Evolutionary conservation across 37 sponge, comb jelly and placozoan species (phyloP).

Genomic region (Lycopodina hypogea): DNA sequence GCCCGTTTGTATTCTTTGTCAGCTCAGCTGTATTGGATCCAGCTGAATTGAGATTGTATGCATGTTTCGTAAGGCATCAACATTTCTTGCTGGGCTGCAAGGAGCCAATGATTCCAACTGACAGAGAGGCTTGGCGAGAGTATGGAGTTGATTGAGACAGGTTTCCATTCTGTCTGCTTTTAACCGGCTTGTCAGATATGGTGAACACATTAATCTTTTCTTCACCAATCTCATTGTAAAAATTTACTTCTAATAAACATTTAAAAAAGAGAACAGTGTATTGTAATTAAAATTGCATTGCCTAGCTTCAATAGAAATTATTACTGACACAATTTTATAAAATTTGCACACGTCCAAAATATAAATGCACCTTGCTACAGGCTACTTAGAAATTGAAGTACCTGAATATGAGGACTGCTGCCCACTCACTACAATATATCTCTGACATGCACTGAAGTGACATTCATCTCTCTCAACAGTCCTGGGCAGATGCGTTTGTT

Average conservation of each 20-base stretch:
- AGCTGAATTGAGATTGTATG: constrained; percentile 33
- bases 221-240: constrained; percentile 30
- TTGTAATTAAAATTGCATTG: no score
- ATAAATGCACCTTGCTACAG: no score
- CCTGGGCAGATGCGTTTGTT: no score
- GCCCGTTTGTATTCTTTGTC: constrained; percentile 75
- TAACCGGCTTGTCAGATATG: constrained; percentile 37
- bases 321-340: no score
- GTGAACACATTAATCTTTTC: constrained; percentile 94
- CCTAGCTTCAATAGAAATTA: no score
- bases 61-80: constrained; percentile 31
- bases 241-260: neutral
- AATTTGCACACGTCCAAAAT: no score
- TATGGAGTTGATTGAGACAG: constrained; percentile 54
- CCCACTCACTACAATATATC: no score
- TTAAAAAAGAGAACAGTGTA: no score
- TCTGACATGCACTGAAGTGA: no score
- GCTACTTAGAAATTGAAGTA: no score
- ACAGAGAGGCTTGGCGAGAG: constrained; percentile 53
- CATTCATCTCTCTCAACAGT: no score
- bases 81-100: constrained; percentile 28
- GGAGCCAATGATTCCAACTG: neutral
- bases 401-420: no score
- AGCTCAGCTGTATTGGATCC: constrained; percentile 31
- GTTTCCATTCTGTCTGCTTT: constrained; percentile 15